These are phyloP conservation scores for Ephydatia muelleri DNA, from an alignment of 37 sponge, comb jelly and placozoan genomes.

Conservation along the genomic window DNA sequence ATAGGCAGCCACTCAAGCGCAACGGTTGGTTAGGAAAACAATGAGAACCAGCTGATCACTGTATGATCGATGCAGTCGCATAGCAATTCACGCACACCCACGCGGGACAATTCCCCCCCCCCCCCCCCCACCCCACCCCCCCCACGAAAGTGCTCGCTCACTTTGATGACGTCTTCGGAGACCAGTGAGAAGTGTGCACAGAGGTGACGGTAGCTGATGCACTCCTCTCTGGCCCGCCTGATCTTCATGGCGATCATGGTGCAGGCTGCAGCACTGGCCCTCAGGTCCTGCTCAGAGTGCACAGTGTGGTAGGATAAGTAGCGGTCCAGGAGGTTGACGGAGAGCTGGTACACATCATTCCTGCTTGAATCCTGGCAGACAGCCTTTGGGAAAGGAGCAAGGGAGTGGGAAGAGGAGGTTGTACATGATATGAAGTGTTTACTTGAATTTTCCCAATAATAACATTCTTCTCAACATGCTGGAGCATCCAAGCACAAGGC, in stretches of 20 bases:
- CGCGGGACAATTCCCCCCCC: no score
- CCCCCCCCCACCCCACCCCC: no score
- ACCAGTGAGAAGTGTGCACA: conserved; percentile 1
- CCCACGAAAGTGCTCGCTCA: not conserved
- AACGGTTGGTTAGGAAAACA: no score
- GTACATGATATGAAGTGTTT: not conserved
- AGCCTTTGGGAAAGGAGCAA: conserved; percentile 20
- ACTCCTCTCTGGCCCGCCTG: conserved; percentile 41
- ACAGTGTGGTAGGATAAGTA: conserved; percentile 32
- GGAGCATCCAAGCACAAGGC: not conserved
- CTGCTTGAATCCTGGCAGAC: conserved; percentile 21
- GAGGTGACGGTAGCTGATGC: conserved; percentile 42
- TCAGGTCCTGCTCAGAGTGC: conserved; percentile 22
- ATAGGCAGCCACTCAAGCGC: conserved; percentile 5
- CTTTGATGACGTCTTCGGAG: conserved; percentile 39
- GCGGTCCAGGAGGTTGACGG: conserved; percentile 59
- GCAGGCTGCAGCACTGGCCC: conserved; percentile 38
- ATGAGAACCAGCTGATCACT: not conserved
- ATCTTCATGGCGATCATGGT: conserved; percentile 58
- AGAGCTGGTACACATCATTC: conserved; percentile 54
- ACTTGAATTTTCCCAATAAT: no score
- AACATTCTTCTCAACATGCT: no score
- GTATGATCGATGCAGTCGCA: not conserved
- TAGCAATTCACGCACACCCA: not conserved
- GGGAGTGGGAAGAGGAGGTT: not conserved